These are phyloP conservation scores for Bhutanitis thaidina DNA, from an alignment of 2,888 invertebrate species.

Conservation along the genomic window DNA sequence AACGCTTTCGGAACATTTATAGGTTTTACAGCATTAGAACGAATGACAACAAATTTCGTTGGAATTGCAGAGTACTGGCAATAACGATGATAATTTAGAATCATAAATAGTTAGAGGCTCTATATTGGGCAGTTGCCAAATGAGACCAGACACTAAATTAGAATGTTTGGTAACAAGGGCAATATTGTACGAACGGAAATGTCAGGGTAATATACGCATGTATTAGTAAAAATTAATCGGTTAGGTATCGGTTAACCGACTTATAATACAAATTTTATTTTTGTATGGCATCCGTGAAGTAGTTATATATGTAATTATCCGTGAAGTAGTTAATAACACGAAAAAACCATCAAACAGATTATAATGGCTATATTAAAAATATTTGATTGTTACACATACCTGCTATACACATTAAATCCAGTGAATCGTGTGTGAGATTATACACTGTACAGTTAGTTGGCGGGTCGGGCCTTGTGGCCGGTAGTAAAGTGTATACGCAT, in stretches of 20 bases:
- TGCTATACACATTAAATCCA: conserved; percentile 85
- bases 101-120: conserved; percentile 16
- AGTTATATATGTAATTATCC: too few relatives aligned
- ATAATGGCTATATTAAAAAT: too few relatives aligned
- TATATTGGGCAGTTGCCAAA: conserved; percentile 18
- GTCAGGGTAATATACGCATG: conserved; percentile 5
- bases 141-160: conserved; percentile 20
- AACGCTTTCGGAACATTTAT: too few relatives aligned
- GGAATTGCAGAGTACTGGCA: conserved; percentile 4
- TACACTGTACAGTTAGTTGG: conserved; percentile 88
- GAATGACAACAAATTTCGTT: conserved; percentile 1
- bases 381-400: conserved; percentile 43
- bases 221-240: neutral
- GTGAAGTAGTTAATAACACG: too few relatives aligned
- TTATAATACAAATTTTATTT: too few relatives aligned
- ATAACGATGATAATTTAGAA: conserved; percentile 17
- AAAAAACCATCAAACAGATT: too few relatives aligned
- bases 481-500: conserved; percentile 87
- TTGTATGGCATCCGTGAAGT: too few relatives aligned
- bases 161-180: conserved; percentile 18
- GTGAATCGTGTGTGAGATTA: conserved; percentile 87
- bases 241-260: too few relatives aligned
- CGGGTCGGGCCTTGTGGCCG: conserved; percentile 88
- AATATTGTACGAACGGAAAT: conserved; percentile 11
- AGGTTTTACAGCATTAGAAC: too few relatives aligned